A percentile compares a stretch with the other conserved stretches of the same genome.
phyloP scores from a whole-genome alignment of 2,797 vertebrate genomes.

The Hyperoplus lanceolatus region DNA sequence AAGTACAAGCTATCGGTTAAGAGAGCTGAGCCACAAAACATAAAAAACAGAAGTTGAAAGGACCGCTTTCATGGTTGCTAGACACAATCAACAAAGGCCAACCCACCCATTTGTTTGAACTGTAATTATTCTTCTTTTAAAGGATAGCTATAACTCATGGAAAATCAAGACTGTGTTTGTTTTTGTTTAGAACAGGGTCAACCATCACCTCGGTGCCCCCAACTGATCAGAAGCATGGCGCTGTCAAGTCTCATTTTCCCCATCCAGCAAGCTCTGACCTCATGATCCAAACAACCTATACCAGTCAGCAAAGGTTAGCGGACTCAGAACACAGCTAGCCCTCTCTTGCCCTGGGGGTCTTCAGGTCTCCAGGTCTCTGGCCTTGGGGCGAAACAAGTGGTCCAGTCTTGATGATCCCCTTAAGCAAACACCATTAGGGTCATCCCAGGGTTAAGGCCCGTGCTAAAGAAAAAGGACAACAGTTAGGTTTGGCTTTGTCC shows the following conservation, averaged over 20 bases:
- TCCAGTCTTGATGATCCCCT: constrained; percentile 48
- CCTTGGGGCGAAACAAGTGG: constrained; percentile 55
- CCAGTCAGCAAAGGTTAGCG: constrained; percentile 25
- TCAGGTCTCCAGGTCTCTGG: constrained; percentile 34
- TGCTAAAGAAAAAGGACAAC: constrained; percentile 51
- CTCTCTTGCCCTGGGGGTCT: constrained; percentile 13
- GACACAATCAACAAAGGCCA: neutral
- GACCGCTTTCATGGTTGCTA: constrained; percentile 1
- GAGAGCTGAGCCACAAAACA: neutral
- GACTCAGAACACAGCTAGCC: neutral
- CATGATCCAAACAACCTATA: constrained; percentile 27
- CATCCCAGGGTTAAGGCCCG: constrained; percentile 48
- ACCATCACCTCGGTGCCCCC: constrained; percentile 27
- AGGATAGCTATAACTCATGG: neutral
- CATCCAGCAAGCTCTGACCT: constrained; percentile 28
- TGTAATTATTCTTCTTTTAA: neutral
- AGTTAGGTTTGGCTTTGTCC: constrained; percentile 53
- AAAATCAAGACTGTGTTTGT: constrained; percentile 9
- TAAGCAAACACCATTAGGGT: constrained; percentile 56
- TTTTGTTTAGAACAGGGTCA: constrained; percentile 24
- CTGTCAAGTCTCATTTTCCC: constrained; percentile 69
- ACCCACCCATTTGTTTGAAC: neutral
- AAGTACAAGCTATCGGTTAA: neutral
- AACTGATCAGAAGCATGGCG: constrained; percentile 51
- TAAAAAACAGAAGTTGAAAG: neutral